Conservation (phyloP, 2,888 invertebrate genomes). For the Taphrorychus bicolor region DNA sequence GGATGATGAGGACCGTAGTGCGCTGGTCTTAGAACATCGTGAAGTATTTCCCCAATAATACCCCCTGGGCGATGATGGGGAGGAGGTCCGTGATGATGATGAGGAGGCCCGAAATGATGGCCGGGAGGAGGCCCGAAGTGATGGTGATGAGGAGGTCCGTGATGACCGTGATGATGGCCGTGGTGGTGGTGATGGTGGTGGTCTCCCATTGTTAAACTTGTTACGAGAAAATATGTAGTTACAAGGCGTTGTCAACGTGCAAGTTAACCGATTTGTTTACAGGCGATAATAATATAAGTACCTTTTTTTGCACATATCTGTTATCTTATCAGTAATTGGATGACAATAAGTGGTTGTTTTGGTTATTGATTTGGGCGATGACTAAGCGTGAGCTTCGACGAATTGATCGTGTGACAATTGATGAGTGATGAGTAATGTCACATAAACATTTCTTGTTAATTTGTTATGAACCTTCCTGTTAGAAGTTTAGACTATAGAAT, state of each 20-base stretch:
- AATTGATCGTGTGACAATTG: too few relatives aligned
- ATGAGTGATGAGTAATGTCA: too few relatives aligned
- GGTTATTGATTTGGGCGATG: not conserved
- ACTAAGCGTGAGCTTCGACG: too few relatives aligned
- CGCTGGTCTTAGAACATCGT: not conserved
- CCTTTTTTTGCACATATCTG: not conserved
- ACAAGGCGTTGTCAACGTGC: too few relatives aligned
- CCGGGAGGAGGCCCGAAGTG: not conserved
- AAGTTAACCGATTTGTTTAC: too few relatives aligned
- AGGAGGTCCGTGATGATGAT: not conserved
- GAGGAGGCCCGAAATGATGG: not conserved
- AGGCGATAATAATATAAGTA: not conserved
- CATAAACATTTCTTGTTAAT: too few relatives aligned
- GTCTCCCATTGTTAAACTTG: not conserved
- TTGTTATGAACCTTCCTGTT: too few relatives aligned
- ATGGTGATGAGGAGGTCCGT: slow-evolving; percentile 8
- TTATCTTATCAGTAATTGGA: not conserved
- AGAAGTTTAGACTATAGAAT: too few relatives aligned
- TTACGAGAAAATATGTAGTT: not conserved
- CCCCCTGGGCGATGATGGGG: not conserved
- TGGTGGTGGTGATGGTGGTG: slow-evolving; percentile 8
- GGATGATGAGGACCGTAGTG: slow-evolving; percentile 8
- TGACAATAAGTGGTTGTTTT: not conserved
- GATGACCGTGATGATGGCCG: not conserved
- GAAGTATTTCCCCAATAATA: not conserved